Evolutionary conservation across 2,888 invertebrate genomes (phyloP), one percentile per base, ranked within the genome.

Genomic region (Scaptodrosophila latifasciaeformis): DNA sequence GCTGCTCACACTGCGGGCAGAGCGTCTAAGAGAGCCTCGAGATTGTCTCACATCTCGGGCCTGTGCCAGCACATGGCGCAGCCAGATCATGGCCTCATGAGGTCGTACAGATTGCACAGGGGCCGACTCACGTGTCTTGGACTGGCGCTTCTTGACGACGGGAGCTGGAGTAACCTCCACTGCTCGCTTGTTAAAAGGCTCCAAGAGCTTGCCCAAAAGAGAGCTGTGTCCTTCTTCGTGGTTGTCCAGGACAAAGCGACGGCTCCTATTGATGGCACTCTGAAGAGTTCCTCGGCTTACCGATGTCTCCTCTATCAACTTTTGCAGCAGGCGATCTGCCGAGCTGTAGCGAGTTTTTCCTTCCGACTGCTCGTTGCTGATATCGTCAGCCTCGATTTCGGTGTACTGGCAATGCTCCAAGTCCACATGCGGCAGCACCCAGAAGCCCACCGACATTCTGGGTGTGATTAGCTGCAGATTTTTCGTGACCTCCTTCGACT

Each of bases 381-480:
- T 15, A 2, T 63, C 69, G 0, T 70, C 71, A 0, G 74, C 60
- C 6, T 81, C 69, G 0, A 85, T 64, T 42, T 83, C 84, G 0
- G 85, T 81, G 29, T 70, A 85, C 42, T 85, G 84, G 60, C 92
- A 92, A 13, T 90, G 89, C 46, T 89, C 87, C 18, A 91, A 85
- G 76, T 90, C 89, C 0, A 91, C 90, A 48, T 89, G 89, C 0
- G 92, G 91, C 9, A 94, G 81, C 0, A 93, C 91, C 90, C 92
- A 93, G 82, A 94, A 94, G 0, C 91, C 92, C 40, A 94, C 90
- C 0, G 92, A 90, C 70, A 89, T 89, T 0, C 91, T 87, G 1
- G 93, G 92, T 2, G 93, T 79, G 40, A 88, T 88, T 12, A 93
- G 81, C 5, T 89, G 85, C 2, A 92, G 69, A 0, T 89, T 87